phyloP scores from a whole-genome alignment of 2,797 vertebrate species.

The Cossypha caffra region DNA sequence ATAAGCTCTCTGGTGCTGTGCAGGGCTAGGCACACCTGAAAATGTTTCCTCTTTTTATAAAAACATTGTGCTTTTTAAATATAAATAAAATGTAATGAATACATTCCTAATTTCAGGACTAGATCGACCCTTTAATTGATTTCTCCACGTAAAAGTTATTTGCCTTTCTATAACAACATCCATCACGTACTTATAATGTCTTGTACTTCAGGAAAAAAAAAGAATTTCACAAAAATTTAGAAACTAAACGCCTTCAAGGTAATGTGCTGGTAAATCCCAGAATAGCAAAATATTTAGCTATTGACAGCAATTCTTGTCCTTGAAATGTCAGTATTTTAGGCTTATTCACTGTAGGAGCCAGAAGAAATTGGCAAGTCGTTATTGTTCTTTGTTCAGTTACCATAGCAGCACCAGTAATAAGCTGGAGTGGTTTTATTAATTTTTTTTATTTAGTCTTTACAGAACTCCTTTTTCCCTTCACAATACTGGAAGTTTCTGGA shows the following conservation, averaged over 20 bases:
- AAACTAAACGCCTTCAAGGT: not conserved
- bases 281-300: slow-evolving; percentile 34
- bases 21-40: not conserved
- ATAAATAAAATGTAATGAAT: not conserved
- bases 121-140: not conserved
- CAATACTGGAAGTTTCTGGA: not conserved
- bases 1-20: not conserved
- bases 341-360: not conserved
- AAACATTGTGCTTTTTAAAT: not conserved
- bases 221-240: not conserved
- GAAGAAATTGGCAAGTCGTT: slow-evolving; percentile 10
- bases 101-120: not conserved
- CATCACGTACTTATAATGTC: not conserved
- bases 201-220: not conserved
- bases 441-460: not conserved
- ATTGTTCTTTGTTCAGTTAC: slow-evolving; percentile 35
- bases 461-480: not conserved
- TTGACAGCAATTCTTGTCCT: not conserved
- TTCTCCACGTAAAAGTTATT: not conserved
- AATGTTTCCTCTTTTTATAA: not conserved
- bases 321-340: slow-evolving; percentile 36
- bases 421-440: not conserved
- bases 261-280: not conserved
- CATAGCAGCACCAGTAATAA: slow-evolving; percentile 29
- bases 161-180: not conserved